Evolutionary conservation across 1,140 invertebrate species (phyloP), one percentile per base, ranked within the genome.

Genomic region (Thaumetopoea pityocampa): DNA sequence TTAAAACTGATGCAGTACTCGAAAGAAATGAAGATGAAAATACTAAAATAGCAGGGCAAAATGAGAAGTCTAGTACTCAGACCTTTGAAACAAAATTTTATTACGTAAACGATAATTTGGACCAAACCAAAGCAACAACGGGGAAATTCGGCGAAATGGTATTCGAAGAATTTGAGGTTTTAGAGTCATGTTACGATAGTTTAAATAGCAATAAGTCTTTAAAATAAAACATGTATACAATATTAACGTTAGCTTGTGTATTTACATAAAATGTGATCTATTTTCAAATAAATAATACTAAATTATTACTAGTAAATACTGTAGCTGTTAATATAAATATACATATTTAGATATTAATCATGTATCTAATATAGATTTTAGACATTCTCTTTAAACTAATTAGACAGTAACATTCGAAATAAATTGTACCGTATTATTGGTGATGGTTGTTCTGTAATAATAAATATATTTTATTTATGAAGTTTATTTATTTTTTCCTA

Each of bases 131-230:
- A 56, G 71, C 83, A 38, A 77, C 86, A 32, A 71, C 79, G 2
- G 87, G 87, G 32, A 91, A 91, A 58, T 91, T 91, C 56, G 90
- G 91, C 4, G 92, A 94, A 50, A 94, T 94, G 88, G 92, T 93
- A 57, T 94, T 94, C 45, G 92, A 94, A 73, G 90, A 92, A 45
- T 94, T 93, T 49, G 92, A 94, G 82, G 89, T 94, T 22, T 74
- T 89, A 54, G 89, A 90, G 62, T 69, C 77, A 17, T 80, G 77
- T 53, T 85, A 82, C 41, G 88, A 89, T 67, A 89, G 88, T 77
- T 73, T 89, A 51, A 89, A 88, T 70, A 87, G 82, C 41, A 79
- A 76, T 74, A 85, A 81, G 67, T 73, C 78, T 47, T 49, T 67
- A 44, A 79, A 77, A 57, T 80, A 78, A 67, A 42, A 29, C 20